Evolutionary conservation across 2,113 vertebrate species (phyloP), one percentile per base, ranked within the genome.

Genomic region (Zapornia atra): DNA sequence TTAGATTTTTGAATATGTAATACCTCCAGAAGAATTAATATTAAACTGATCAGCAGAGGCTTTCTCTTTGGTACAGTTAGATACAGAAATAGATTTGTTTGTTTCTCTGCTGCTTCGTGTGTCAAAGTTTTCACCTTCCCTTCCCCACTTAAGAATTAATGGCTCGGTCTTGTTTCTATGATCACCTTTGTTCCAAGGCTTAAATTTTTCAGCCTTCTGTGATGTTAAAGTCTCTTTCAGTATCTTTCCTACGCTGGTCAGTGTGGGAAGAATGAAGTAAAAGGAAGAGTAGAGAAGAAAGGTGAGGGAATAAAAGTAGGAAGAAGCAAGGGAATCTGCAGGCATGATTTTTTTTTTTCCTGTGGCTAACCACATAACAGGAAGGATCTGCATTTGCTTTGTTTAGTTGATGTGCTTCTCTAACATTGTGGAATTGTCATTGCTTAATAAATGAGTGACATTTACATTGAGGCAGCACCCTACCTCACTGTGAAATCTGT

Each of bases 341-440:
- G 38, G 17, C 14, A 50, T 33, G 1, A 25, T 15, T 53, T 53
- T 3, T 0, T 11, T 57, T 56, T 88, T 61, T 8, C 11, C 14
- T 28, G 5, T 60, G 14, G 14, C 18, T 79, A 53, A 48, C 2
- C 38, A 64, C 80, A 31, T 57, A 73, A 46, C n/a, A 33, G 8
- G 17, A 16, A 80, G 20, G 33, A 36, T 72, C 24, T 44, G 11
- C 10, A 36, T 79, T 89, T 64, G 8, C 8, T 61, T 21, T 84
- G 34, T 24, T 38, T 87, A 57, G 57, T 64, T 82, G 15, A 54
- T 15, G 8, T 54, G 6, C 12, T 64, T 34, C n/a, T 60, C 4
- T 38, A 66, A 53, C 0, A 0, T 5, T 29, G 6, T 38, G 8
- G 33, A 40, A 2, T 24, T 76, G 10, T 69, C 64, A 33, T 12